These are phyloP conservation scores for Dendrocincla tyrannina DNA, from an alignment of 2,797 vertebrate species.

Conservation along the genomic window DNA sequence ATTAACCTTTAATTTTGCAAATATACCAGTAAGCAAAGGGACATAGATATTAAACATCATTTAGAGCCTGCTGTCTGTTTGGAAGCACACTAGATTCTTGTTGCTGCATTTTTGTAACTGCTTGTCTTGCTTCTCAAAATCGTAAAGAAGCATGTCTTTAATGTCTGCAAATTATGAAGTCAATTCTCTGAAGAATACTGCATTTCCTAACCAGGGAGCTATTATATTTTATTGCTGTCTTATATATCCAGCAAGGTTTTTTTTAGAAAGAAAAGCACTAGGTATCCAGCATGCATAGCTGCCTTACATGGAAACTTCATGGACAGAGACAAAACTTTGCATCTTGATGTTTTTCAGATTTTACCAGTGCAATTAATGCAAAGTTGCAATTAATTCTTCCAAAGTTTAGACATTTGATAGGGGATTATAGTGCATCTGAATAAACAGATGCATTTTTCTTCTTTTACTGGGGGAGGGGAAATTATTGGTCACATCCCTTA, in stretches of 20 bases:
- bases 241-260: background rate
- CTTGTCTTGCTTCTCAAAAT: background rate
- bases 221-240: conserved; percentile 32
- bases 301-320: background rate
- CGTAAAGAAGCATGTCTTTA: rapidly evolving
- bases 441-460: background rate
- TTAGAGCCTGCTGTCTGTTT: background rate
- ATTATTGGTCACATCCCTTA: background rate
- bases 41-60: background rate
- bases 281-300: background rate
- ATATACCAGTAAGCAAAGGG: background rate
- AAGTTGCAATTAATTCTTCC: background rate
- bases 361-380: background rate
- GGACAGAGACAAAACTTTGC: background rate
- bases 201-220: background rate
- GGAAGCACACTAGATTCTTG: background rate
- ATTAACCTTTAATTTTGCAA: background rate
- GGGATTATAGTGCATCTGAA: background rate
- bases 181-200: background rate
- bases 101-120: background rate
- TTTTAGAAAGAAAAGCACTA: background rate
- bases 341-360: background rate
- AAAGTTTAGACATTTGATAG: background rate
- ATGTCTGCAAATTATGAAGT: background rate
- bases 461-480: background rate